Base-by-base conservation (phyloP, 2,113 vertebrate species). In the Tinamus guttatus region DNA sequence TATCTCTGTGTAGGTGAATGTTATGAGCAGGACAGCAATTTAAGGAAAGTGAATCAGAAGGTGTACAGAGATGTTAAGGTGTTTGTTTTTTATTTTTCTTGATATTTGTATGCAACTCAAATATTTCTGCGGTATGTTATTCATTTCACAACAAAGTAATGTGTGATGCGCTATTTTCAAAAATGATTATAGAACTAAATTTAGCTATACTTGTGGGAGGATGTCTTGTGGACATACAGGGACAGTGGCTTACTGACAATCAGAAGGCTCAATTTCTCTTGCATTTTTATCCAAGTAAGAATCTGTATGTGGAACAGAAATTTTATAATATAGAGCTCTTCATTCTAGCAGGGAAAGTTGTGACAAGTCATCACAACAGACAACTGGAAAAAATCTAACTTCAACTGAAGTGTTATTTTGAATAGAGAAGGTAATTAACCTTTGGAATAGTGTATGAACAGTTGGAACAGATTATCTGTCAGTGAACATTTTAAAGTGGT, bases 241-340 rank as follows among this genome's bases (percentile, higher is more conserved):
- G 69, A 65, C 41, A 63, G 59, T 90, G 94, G 73, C 74, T 79
- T 81, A 79, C 74, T 84, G 74, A 77, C 41, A 84, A 59, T 43
- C 0, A 0, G 58, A 79, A 87, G 88, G 60, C 34, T 56, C 38
- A 59, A 89, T 81, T 64, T 49, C 74, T 90, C 54, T 77, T 85
- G 59, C 28, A 47, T 83, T 90, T 85, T 83, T 71, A 49, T 90
- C 90, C 76, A 54, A 70, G 11, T 80, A 87, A 93, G 70, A 82
- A 62, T 82, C n/a, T 30, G 21, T 73, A 54, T 77, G 15, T 74
- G 51, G 49, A 93, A 74, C 45, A 90, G 32, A 70, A 85, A 36
- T 64, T 43, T 78, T 80, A 21, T 60, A 52, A 52, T 87, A 49
- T 58, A 69, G 40, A 77, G 15, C 11, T 83, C 49, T 74, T 93